Percentiles rank a stretch among this genome's conserved stretches.
phyloP scores from a whole-genome alignment of 2,113 vertebrate genomes.

The Fulmarus glacialis region DNA sequence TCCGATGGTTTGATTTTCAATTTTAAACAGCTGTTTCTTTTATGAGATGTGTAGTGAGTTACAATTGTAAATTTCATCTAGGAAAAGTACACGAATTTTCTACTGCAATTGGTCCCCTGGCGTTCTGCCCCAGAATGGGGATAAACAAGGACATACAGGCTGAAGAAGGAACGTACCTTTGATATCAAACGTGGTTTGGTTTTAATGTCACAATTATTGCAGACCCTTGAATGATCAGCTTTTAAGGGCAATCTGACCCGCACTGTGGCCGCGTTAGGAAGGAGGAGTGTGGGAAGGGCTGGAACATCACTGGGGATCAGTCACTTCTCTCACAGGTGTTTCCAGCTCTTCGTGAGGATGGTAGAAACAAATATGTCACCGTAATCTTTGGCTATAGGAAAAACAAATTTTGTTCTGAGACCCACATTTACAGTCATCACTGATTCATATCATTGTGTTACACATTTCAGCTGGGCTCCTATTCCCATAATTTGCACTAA shows the following conservation, averaged over 20 bases:
- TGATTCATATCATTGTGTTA: neutral
- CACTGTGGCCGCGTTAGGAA: neutral
- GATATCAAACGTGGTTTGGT: neutral
- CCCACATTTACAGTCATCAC: neutral
- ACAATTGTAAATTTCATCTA: neutral
- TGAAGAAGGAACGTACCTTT: neutral
- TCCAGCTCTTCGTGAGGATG: neutral
- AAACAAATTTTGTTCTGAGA: neutral
- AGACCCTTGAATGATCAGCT: neutral
- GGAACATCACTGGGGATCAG: neutral
- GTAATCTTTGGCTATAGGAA: neutral
- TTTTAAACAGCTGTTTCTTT: neutral
- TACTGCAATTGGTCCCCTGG: neutral
- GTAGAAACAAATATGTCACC: neutral
- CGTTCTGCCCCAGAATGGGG: neutral
- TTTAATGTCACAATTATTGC: neutral
- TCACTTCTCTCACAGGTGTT: neutral
- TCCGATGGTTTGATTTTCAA: neutral
- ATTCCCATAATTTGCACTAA: conserved; percentile 9
- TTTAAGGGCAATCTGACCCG: neutral
- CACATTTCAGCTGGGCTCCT: neutral
- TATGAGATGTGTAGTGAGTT: neutral
- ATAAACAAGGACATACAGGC: neutral
- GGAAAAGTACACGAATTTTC: neutral
- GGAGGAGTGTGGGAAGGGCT: neutral